phyloP scores from a whole-genome alignment of 2,888 invertebrate species.

The Tachina grossa region DNA sequence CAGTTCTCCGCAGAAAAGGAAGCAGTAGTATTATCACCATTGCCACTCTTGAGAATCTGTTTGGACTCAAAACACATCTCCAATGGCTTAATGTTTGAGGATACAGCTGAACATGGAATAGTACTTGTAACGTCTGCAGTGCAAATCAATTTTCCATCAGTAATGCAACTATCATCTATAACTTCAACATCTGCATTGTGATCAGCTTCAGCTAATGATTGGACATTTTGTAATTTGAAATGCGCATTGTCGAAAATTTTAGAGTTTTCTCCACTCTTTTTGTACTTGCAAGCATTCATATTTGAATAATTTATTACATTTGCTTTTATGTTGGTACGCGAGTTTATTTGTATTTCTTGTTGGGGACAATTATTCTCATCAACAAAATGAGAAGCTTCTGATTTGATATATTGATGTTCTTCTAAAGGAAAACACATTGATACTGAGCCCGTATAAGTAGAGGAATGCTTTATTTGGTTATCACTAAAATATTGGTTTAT shows the following conservation, averaged over 20 bases:
- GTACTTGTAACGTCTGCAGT: constrained; percentile 34
- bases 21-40: constrained; percentile 1
- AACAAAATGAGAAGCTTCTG: constrained; percentile 50
- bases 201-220: constrained; percentile 17
- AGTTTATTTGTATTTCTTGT: constrained; percentile 16
- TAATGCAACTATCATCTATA: background rate
- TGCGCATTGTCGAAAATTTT: constrained; percentile 31
- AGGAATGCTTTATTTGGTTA: constrained; percentile 7
- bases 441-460: background rate
- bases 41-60: background rate
- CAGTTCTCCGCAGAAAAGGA: background rate
- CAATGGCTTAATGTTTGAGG: background rate
- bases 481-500: background rate
- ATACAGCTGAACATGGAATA: constrained; percentile 13
- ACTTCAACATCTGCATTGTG: background rate
- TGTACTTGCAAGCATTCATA: constrained; percentile 14
- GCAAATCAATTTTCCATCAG: background rate
- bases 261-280: background rate
- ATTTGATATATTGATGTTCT: constrained; percentile 59
- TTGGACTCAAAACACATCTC: background rate
- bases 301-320: constrained; percentile 29
- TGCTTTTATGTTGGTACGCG: constrained; percentile 1
- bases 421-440: background rate
- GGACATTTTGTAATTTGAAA: constrained; percentile 44
- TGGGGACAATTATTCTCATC: constrained; percentile 30